phyloP scores from a whole-genome alignment of 1,140 invertebrate species.

The Magallana gigas region DNA sequence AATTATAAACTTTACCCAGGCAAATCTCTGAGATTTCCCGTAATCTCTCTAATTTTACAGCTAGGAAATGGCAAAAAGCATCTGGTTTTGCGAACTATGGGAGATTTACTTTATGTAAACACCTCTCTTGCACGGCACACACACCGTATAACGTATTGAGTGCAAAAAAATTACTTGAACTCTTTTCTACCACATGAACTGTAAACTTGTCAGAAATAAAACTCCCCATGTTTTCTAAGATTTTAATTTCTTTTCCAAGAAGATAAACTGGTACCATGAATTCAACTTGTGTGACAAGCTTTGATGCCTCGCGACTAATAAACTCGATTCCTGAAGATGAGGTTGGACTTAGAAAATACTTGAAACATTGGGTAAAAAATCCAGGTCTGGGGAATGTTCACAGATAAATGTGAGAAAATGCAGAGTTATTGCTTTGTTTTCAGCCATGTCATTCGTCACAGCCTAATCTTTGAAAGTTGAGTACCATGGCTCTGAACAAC shows the following conservation, averaged over 20 bases:
- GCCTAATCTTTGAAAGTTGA: slow-evolving; percentile 1
- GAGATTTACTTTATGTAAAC: slow-evolving; percentile 15
- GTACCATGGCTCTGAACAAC: slow-evolving; percentile 17
- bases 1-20: slow-evolving; percentile 28
- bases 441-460: neutral
- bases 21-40: neutral
- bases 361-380: neutral
- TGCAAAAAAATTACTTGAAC: neutral
- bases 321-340: neutral
- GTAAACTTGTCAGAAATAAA: neutral
- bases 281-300: neutral
- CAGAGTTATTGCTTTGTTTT: slow-evolving; percentile 13
- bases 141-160: neutral
- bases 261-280: too few species aligned
- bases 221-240: neutral
- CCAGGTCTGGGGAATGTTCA: neutral
- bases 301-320: neutral
- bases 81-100: slow-evolving; percentile 29
- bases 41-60: slow-evolving; percentile 34
- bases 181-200: neutral
- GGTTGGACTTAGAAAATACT: neutral
- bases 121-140: neutral
- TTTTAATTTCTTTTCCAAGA: too few species aligned
- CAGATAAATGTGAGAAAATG: slow-evolving; percentile 20
- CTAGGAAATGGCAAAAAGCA: slow-evolving; percentile 22